Conservation (phyloP, 2,797 vertebrate genomes). For the Cuculus canorus region DNA sequence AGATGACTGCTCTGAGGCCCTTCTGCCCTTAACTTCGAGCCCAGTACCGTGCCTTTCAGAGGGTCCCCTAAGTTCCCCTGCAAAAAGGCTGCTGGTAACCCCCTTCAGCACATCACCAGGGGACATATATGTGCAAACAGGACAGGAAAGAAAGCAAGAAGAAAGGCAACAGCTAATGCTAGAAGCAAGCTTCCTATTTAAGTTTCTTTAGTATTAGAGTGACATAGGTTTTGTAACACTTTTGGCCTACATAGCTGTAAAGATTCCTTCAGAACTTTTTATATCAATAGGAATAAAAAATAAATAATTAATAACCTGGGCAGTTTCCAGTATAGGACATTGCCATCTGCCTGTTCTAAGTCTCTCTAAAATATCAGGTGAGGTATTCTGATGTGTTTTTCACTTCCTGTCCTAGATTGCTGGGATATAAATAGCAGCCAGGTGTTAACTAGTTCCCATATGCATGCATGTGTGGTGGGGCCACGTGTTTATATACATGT, state of each 20-base stretch:
- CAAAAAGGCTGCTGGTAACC: not conserved
- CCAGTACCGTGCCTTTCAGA: not conserved
- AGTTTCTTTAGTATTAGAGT: not conserved
- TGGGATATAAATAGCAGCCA: constrained; percentile 33
- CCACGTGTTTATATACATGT: not conserved
- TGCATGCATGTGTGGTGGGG: not conserved
- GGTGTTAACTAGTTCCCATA: constrained; percentile 45
- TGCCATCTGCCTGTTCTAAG: not conserved
- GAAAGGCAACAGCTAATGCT: not conserved
- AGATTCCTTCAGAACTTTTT: not conserved
- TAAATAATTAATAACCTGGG: not conserved
- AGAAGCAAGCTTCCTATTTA: not conserved
- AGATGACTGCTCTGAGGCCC: not conserved
- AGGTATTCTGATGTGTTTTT: not conserved
- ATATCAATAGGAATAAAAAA: not conserved
- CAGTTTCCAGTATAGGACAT: not conserved
- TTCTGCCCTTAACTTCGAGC: not conserved
- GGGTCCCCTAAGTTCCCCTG: not conserved
- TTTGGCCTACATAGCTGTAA: not conserved
- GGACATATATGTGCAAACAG: not conserved
- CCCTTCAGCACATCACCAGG: not conserved
- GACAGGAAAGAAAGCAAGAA: not conserved
- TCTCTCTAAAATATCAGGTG: not conserved
- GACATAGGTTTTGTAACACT: not conserved
- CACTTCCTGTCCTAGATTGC: constrained; percentile 9